Evolutionary conservation across 1,140 invertebrate genomes (phyloP).

Genomic region (Bombus affinis): DNA sequence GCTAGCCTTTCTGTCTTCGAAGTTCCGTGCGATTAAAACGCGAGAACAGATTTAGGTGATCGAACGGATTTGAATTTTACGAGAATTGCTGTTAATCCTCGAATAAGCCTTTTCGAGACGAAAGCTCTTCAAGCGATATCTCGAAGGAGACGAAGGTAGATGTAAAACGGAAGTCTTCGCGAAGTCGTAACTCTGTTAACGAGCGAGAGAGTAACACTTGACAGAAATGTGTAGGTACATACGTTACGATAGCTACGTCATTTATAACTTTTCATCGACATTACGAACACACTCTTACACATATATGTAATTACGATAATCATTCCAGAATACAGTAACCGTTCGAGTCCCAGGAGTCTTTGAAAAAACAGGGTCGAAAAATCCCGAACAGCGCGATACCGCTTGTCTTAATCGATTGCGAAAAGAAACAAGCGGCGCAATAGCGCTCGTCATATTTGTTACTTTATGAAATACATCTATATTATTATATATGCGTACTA

Average conservation of each 20-base stretch:
- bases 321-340: too few relatives aligned
- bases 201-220: slow-evolving; percentile 3
- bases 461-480: too few relatives aligned
- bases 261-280: neutral
- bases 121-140: neutral
- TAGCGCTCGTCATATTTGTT: too few relatives aligned
- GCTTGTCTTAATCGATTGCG: too few relatives aligned
- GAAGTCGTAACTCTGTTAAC: slow-evolving; percentile 23
- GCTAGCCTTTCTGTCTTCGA: neutral
- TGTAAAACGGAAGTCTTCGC: slow-evolving; percentile 12
- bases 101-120: neutral
- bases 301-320: too few relatives aligned
- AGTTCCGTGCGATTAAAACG: neutral
- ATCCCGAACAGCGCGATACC: too few relatives aligned
- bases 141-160: neutral
- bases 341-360: too few relatives aligned
- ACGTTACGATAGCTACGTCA: neutral
- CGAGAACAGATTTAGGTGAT: neutral
- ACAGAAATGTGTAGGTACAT: neutral
- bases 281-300: neutral
- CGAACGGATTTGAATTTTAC: slow-evolving; percentile 1
- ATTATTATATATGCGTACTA: too few relatives aligned
- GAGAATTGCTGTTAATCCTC: slow-evolving; percentile 1
- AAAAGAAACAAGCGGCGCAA: too few relatives aligned
- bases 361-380: too few relatives aligned